Conservation (phyloP, 2,113 vertebrate species). For the Cervus canadensis region DNA sequence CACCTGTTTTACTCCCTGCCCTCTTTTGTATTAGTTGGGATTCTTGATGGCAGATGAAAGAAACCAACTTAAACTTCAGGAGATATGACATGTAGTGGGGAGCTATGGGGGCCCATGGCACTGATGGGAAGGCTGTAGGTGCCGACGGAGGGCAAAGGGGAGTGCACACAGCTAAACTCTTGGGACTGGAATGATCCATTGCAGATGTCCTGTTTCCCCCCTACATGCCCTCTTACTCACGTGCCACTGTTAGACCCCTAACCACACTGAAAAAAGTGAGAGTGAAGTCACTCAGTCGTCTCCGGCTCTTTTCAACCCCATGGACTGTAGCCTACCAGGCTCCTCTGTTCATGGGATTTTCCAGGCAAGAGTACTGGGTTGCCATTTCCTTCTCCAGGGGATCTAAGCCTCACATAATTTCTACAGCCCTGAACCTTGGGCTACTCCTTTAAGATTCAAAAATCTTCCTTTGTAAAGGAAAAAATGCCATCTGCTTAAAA, state of each 20-base stretch:
- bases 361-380: not conserved
- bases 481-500: not conserved
- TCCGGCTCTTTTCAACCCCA: not conserved
- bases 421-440: not conserved
- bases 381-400: not conserved
- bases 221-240: rapidly evolving
- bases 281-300: rapidly evolving
- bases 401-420: not conserved
- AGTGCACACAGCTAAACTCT: not conserved
- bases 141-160: not conserved
- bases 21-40: not conserved
- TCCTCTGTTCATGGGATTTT: not conserved
- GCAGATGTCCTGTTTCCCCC: not conserved
- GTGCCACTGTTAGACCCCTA: not conserved
- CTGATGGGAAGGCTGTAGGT: not conserved
- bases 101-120: not conserved
- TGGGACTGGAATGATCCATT: not conserved
- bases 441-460: not conserved
- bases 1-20: not conserved
- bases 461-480: not conserved
- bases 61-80: not conserved
- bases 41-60: not conserved
- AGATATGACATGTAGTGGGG: not conserved
- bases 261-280: not conserved
- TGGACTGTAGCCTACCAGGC: not conserved